A percentile compares a stretch with the other conserved stretches of the same genome.
Evolutionary conservation across 2,797 vertebrate species (phyloP).

Genomic region (Paguma larvata): DNA sequence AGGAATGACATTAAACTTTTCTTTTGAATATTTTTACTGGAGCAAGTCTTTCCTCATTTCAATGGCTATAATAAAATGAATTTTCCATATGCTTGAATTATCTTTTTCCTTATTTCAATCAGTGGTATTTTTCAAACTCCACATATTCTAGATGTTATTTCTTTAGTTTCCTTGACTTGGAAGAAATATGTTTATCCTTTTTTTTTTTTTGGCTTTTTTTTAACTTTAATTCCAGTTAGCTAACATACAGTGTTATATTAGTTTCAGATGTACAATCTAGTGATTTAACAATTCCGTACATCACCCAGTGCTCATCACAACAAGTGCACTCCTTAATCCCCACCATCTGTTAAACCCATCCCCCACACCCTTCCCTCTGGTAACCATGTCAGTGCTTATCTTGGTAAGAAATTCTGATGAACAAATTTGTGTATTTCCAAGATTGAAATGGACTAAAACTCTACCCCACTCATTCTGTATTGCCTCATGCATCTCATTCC

Average conservation of each 20-base stretch:
- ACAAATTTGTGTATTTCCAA: conserved; percentile 31
- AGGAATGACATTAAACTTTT: conserved; percentile 41
- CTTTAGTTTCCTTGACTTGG: conserved; percentile 16
- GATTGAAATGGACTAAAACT: not conserved
- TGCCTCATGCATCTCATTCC: not conserved
- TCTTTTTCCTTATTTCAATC: conserved; percentile 29
- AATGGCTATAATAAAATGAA: conserved; percentile 1
- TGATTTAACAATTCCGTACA: not conserved
- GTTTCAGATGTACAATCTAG: not conserved
- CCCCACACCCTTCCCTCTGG: not conserved
- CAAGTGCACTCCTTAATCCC: not conserved
- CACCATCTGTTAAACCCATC: not conserved
- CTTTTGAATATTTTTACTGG: conserved; percentile 41
- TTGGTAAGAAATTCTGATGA: conserved; percentile 25
- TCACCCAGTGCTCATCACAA: not conserved
- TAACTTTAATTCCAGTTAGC: not conserved
- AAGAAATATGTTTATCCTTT: conserved; percentile 50
- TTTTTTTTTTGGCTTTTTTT: not conserved
- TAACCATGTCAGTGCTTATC: not conserved
- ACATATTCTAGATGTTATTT: not conserved
- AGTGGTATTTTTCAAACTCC: not conserved
- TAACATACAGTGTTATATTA: not conserved
- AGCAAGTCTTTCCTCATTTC: conserved; percentile 38
- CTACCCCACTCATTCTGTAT: not conserved
- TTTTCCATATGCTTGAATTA: conserved; percentile 29